A percentile compares a stretch with the other conserved stretches of the same genome.
phyloP scores from a whole-genome alignment of 2,797 vertebrate species.

The Gallinago stenura region DNA sequence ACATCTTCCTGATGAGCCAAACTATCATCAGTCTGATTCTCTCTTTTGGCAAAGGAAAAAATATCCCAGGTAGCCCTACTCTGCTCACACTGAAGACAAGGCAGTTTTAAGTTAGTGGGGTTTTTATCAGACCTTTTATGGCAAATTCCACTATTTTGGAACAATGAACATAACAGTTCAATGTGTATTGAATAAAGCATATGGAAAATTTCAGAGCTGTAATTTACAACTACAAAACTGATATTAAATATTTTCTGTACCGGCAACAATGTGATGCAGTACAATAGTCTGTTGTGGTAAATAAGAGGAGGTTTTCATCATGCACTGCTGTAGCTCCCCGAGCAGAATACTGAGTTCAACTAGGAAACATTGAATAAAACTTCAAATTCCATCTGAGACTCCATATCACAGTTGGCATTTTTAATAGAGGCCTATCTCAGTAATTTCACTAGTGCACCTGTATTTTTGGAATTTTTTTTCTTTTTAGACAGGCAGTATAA shows the following conservation, averaged over 20 bases:
- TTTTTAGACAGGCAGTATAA: not conserved
- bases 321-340: not conserved
- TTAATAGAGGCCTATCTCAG: not conserved
- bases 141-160: slow-evolving; percentile 20
- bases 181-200: not conserved
- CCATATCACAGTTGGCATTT: not conserved
- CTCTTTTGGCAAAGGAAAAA: not conserved
- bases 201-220: not conserved
- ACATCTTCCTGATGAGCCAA: slow-evolving; percentile 33
- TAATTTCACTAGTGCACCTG: not conserved
- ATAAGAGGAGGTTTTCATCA: slow-evolving; percentile 9
- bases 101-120: not conserved
- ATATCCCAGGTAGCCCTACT: slow-evolving; percentile 7
- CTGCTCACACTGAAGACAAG: not conserved
- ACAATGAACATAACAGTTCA: not conserved
- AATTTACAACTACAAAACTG: slow-evolving; percentile 35
- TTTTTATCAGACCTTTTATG: slow-evolving; percentile 22
- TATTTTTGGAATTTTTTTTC: too few species aligned
- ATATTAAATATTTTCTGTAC: slow-evolving; percentile 28
- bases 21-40: not conserved
- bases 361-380: slow-evolving; percentile 14
- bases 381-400: not conserved
- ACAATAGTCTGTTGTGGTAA: slow-evolving; percentile 11
- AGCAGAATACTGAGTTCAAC: not conserved
- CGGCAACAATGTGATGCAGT: not conserved